Percentiles rank a stretch among this genome's conserved stretches.
These are phyloP conservation scores for Mormoops blainvillei DNA, from an alignment of 2,113 vertebrate species.

Conservation along the genomic window DNA sequence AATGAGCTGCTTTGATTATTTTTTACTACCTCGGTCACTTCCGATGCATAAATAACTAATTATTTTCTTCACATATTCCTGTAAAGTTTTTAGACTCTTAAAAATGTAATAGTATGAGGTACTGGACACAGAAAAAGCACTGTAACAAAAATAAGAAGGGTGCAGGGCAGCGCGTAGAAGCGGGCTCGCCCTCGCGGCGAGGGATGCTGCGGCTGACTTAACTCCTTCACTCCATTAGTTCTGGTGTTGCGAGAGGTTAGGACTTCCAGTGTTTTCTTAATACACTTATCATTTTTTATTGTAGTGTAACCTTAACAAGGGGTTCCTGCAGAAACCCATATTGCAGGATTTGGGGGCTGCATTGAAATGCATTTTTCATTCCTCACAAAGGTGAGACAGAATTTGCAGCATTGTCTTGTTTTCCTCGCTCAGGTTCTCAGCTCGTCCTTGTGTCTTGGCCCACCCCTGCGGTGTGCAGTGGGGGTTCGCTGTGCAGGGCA, in stretches of 20 bases:
- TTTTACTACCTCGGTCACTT: slow-evolving; percentile 50
- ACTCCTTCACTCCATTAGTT: not conserved
- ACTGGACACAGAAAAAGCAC: not conserved
- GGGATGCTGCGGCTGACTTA: fast-evolving
- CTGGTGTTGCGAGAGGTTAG: not conserved
- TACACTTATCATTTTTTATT: not conserved
- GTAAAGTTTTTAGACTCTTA: not conserved
- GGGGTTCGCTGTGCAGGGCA: no score
- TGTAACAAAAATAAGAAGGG: not conserved
- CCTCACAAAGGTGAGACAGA: not conserved
- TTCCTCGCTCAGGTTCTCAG: not conserved
- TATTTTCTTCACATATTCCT: slow-evolving; percentile 29
- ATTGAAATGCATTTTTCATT: not conserved
- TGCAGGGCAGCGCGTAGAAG: no score
- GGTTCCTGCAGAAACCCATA: not conserved
- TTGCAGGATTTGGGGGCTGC: not conserved
- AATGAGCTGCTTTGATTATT: slow-evolving; percentile 61
- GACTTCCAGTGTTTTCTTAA: not conserved
- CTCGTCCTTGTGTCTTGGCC: no score
- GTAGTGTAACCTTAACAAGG: not conserved
- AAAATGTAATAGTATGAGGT: not conserved
- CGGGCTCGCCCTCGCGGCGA: no score
- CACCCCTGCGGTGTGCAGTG: not conserved
- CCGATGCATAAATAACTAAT: slow-evolving; percentile 55
- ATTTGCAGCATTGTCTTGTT: not conserved